Evolutionary conservation across 1,140 invertebrate genomes (phyloP).

Genomic region (Maniola jurtina): DNA sequence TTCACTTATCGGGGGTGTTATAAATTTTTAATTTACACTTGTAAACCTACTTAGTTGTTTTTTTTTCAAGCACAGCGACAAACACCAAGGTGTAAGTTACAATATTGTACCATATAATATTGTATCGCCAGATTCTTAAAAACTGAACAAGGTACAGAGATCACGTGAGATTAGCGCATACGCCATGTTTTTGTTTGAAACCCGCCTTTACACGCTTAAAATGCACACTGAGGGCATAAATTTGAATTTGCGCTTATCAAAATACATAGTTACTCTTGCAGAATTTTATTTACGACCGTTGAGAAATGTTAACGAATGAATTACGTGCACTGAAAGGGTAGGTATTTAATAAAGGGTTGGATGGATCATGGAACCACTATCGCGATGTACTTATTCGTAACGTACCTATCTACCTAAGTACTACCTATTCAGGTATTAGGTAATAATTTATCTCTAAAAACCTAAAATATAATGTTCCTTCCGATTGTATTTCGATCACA

Average conservation of each 20-base stretch:
- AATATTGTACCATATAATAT: constrained; percentile 6
- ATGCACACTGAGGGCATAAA: constrained; percentile 62
- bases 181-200: constrained; percentile 52
- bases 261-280: constrained; percentile 52
- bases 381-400: neutral
- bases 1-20: too few relatives aligned
- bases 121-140: constrained; percentile 14
- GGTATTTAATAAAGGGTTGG: neutral
- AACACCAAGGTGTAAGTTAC: neutral
- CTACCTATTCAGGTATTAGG: too few relatives aligned
- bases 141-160: constrained; percentile 36
- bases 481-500: too few relatives aligned
- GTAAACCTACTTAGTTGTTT: too few relatives aligned
- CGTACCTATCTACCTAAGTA: too few relatives aligned
- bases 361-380: neutral
- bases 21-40: too few relatives aligned
- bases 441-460: too few relatives aligned
- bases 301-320: constrained; percentile 54
- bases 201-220: constrained; percentile 55
- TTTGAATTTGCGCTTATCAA: constrained; percentile 69
- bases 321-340: constrained; percentile 31
- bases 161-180: constrained; percentile 62
- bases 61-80: neutral
- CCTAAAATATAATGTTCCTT: too few relatives aligned
- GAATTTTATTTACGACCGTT: constrained; percentile 58